phyloP scores from a whole-genome alignment of 2,888 invertebrate species.

The Acleris literana region DNA sequence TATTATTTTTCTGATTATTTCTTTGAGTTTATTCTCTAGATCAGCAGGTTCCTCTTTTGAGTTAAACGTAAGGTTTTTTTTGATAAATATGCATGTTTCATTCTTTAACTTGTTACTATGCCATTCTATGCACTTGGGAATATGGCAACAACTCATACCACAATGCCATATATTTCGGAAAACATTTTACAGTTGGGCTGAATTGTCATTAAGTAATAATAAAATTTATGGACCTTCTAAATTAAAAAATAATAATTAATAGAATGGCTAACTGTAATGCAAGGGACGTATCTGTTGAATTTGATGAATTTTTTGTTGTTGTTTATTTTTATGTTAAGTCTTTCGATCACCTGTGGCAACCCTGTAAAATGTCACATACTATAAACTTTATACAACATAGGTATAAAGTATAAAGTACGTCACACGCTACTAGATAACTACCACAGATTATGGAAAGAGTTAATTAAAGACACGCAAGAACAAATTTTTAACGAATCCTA shows the following conservation, averaged over 20 bases:
- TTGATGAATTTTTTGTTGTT: no score
- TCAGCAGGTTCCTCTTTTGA: conserved; percentile 47
- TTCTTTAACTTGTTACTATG: conserved; percentile 41
- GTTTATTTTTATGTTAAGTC: no score
- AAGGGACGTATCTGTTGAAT: no score
- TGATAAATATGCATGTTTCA: conserved; percentile 46
- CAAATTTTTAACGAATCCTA: no score
- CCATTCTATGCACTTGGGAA: conserved; percentile 53
- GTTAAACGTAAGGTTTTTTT: conserved; percentile 55
- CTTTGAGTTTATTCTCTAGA: conserved; percentile 45
- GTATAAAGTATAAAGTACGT: no score
- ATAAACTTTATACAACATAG: no score
- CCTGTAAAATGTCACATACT: no score
- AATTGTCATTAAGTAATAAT: background rate
- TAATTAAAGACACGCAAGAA: no score
- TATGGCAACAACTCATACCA: conserved; percentile 20
- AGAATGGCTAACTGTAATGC: conserved; percentile 15
- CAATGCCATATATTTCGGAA: conserved; percentile 25
- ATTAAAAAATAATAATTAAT: conserved; percentile 12
- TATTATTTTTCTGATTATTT: conserved; percentile 26
- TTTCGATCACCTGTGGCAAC: no score
- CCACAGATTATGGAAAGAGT: no score
- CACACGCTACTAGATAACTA: no score
- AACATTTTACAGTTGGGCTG: background rate
- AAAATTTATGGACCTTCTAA: background rate